Base-by-base conservation (phyloP, 2,797 vertebrate species). In the Perodicticus potto region DNA sequence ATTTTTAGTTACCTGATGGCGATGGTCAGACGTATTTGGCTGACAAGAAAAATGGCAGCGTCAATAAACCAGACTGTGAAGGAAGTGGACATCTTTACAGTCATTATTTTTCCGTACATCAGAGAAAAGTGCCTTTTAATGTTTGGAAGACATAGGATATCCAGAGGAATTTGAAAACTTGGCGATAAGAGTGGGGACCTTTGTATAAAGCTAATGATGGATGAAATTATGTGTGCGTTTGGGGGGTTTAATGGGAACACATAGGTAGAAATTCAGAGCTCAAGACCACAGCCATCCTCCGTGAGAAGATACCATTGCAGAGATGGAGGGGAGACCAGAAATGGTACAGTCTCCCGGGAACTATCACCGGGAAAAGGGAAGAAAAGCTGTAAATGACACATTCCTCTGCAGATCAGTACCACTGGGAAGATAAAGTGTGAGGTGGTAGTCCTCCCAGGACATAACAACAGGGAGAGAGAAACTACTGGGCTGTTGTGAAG, bases 21-120 rank as follows among this genome's bases (percentile, higher is more conserved):
- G 59, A 32, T 5, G 25, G 94, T 81, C 7, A 9, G 55, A 78
- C 76, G 7, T 91, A 69, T 45, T 70, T 88, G 78, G 87, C 70
- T 29, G 74, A 69, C 23, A n/a, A 78, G 57, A 89, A 92, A 97
- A 86, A 92, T 92, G 91, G 89, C 83, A 22, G 13, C 53, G 17
- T 77, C 81, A 27, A 13, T 86, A 83, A 89, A 61, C 34, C 20
- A 4, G 7, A 34, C 78, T 90, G 37, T 29, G 32, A 55, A 77
- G 70, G 88, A 37, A 83, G 88, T 89, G 32, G 95, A 83, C 76
- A 94, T 89, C 76, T 94, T 95, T 94, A 92, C 20, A 67, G 34
- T 49, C 1, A 34, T 95, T 84, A 57, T 34, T 43, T 49, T 94
- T 89, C 82, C 65, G 53, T 94, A 87, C 92, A 86, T 40, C 9